Percentiles rank a stretch among this genome's conserved stretches.
These are phyloP conservation scores for Zaprionus vittiger DNA, from an alignment of 1,140 invertebrate species.

Conservation along the genomic window DNA sequence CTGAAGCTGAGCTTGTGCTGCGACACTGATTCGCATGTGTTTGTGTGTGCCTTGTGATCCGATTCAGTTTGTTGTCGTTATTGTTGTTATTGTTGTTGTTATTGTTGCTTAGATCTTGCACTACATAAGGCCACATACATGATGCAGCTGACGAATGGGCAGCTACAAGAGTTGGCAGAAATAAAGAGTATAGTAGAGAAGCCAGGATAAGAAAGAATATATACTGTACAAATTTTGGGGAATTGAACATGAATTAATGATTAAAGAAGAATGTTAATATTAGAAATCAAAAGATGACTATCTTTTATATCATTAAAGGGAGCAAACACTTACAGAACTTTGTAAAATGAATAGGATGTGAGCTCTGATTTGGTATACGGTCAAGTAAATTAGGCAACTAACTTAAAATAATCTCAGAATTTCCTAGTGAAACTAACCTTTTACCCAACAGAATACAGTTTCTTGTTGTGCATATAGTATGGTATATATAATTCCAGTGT, in stretches of 20 bases:
- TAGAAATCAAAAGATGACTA: neutral
- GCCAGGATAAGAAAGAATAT: neutral
- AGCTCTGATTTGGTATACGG: too few species aligned
- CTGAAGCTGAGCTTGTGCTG: conserved; percentile 1
- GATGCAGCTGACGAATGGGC: conserved; percentile 42
- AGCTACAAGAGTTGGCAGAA: conserved; percentile 31
- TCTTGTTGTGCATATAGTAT: too few species aligned
- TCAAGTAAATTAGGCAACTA: too few species aligned
- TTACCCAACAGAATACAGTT: too few species aligned
- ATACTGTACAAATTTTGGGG: neutral
- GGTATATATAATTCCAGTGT: too few species aligned
- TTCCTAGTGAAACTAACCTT: neutral
- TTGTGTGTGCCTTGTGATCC: conserved; percentile 47
- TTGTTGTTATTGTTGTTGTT: conserved; percentile 22
- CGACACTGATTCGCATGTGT: conserved; percentile 33
- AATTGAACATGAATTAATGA: too few species aligned
- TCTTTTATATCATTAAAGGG: too few species aligned
- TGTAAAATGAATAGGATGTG: too few species aligned
- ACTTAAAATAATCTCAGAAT: neutral
- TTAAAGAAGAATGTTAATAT: neutral
- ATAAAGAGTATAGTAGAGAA: too few species aligned
- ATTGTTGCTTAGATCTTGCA: conserved; percentile 50
- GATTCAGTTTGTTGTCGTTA: conserved; percentile 41
- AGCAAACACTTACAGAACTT: too few species aligned
- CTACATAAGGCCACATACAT: conserved; percentile 49